phyloP scores from a whole-genome alignment of 2,888 invertebrate genomes.

The Diogma glabrata region DNA sequence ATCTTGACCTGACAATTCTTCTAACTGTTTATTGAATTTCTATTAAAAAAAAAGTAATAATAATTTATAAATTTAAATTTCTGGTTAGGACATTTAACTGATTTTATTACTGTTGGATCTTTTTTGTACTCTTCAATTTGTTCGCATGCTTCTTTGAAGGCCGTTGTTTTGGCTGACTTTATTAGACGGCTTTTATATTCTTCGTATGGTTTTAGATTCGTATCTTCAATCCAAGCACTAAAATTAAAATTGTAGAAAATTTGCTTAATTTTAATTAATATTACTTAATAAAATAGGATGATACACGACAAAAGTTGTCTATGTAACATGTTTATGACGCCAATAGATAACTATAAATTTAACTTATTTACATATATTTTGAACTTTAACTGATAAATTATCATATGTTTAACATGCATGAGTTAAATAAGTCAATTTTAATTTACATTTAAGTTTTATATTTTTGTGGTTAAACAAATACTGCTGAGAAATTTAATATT shows the following conservation, averaged over 20 bases:
- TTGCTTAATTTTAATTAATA: neutral
- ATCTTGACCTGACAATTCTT: slow-evolving; percentile 26
- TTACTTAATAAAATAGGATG: neutral
- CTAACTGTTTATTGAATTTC: slow-evolving; percentile 14
- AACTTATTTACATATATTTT: no score
- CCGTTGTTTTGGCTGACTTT: slow-evolving; percentile 60
- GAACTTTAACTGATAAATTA: no score
- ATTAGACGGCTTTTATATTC: slow-evolving; percentile 66
- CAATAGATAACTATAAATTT: no score
- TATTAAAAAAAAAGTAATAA: slow-evolving; percentile 5
- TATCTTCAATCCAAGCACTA: slow-evolving; percentile 85
- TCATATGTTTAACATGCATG: no score
- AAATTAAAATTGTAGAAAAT: slow-evolving; percentile 33
- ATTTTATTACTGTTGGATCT: slow-evolving; percentile 47
- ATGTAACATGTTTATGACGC: no score
- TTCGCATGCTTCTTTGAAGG: slow-evolving; percentile 66
- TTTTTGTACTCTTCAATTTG: slow-evolving; percentile 69
- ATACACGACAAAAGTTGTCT: no score
- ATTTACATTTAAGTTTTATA: no score
- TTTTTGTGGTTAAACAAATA: no score
- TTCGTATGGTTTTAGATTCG: slow-evolving; percentile 69
- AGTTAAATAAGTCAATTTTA: no score
- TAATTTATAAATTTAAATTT: neutral
- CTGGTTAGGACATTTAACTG: neutral
- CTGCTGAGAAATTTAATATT: no score